Evolutionary conservation across 2,797 vertebrate genomes (phyloP).

Genomic region (Florisuga fusca): DNA sequence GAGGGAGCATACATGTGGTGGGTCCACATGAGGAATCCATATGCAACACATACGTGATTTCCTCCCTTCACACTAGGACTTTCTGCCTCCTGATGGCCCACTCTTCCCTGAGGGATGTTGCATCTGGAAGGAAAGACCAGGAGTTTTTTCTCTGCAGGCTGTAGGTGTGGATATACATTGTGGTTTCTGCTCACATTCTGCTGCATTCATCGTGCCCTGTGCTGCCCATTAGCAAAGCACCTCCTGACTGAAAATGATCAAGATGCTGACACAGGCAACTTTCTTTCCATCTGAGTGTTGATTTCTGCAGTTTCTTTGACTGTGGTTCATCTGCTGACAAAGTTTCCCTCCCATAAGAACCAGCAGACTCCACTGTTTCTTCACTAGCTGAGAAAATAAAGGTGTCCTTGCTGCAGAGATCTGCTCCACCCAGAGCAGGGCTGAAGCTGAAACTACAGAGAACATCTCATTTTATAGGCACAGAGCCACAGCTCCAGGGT

Average conservation of each 20-base stretch:
- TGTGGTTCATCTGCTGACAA: background rate
- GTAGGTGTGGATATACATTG: background rate
- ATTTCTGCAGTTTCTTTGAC: background rate
- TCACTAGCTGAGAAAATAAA: background rate
- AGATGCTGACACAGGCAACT: background rate
- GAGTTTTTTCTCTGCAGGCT: background rate
- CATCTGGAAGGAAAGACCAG: background rate
- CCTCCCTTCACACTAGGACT: rapidly evolving
- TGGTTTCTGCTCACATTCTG: background rate
- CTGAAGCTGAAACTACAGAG: background rate
- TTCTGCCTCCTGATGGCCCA: background rate
- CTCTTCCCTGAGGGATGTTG: background rate
- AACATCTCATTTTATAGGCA: background rate
- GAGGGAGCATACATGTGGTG: background rate
- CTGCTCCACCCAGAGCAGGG: background rate
- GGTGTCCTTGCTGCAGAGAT: background rate
- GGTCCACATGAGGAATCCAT: background rate
- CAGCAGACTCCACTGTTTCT: background rate
- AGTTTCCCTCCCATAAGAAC: background rate
- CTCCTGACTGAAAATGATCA: background rate
- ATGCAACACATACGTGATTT: background rate
- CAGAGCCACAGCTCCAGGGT: background rate
- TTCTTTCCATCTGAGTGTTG: background rate
- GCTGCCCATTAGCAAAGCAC: background rate
- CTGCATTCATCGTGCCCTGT: rapidly evolving